Conservation (phyloP, 2,888 invertebrate species). For the Odontomyia ornata region DNA sequence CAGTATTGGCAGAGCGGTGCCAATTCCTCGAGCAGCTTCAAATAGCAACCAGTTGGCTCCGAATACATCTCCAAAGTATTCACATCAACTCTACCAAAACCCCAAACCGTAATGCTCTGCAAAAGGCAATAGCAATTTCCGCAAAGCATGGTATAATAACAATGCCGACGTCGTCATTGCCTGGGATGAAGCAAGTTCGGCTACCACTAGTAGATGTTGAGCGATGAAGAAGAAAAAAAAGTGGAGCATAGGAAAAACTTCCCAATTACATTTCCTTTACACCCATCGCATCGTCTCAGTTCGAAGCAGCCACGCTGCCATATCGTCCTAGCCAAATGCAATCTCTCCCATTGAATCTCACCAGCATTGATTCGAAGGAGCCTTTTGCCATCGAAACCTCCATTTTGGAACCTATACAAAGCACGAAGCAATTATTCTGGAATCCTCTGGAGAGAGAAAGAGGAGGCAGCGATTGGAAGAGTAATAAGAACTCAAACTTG, state of each 20-base stretch:
- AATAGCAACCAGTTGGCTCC: neutral
- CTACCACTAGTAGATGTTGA: neutral
- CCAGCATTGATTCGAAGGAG: neutral
- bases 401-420: neutral
- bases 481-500: neutral
- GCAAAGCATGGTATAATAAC: conserved; percentile 36
- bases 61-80: neutral
- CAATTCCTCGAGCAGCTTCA: neutral
- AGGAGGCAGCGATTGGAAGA: neutral
- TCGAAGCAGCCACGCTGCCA: conserved; percentile 14
- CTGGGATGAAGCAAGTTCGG: neutral
- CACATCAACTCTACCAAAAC: neutral
- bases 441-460: conserved; percentile 1
- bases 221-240: neutral
- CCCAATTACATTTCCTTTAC: conserved; percentile 42
- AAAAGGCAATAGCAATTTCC: conserved; percentile 37
- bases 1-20: neutral
- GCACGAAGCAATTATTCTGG: conserved; percentile 40
- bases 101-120: neutral
- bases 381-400: conserved; percentile 3
- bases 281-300: neutral
- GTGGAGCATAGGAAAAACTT: conserved; percentile 30
- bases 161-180: conserved; percentile 15
- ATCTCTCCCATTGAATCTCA: conserved; percentile 25
- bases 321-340: conserved; percentile 21